Base-by-base conservation (phyloP, 2,888 invertebrate genomes). In the Eilema depressum region DNA sequence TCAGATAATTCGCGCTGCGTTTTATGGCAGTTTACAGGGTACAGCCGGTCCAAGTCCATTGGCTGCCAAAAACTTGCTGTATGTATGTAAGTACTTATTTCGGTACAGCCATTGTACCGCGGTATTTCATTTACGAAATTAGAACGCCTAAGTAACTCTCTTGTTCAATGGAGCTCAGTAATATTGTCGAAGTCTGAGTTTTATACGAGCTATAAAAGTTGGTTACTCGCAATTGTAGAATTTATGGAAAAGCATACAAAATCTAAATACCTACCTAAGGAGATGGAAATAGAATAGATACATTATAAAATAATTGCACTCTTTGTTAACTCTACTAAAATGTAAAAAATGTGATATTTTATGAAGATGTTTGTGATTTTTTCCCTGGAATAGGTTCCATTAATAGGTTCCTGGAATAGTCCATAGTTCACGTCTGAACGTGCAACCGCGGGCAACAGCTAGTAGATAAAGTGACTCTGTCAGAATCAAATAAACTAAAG, bases 1-100 rank as follows among this genome's bases (percentile, higher is more conserved):
- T 79, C 83, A 87, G 89, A 89, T 91, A 91, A 90, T 92, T 89
- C 89, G 81, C 85, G 90, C 87, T 87, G 87, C 87, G 86, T 85
- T 91, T 90, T 92, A 92, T 89, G 86, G 89, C 86, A 89, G 89
- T 91, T 91, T 87, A 87, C 87, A 83, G 80, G 79, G 85, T 83
- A 86, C 79, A 80, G 83, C 82, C 80, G 79, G 86, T 79, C 83
- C 85, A 86, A 86, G 81, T 83, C 76, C 77, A 80, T 82, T 75
- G 85, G 78, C 86, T 92, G 92, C 92, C 93, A 93, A 91, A 89
- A 89, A 89, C 80, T 88, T 86, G 68, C 68, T 77, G 75, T 77
- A 76, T 77, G 75, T 76, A 77, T 79, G 77, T 75, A 75, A 74
- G 57, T 53, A 53, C n/a, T 53, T 53, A 53, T n/a, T n/a, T 8